Evolutionary conservation across 2,113 vertebrate species (phyloP).

Genomic region (Bagarius yarrelli): DNA sequence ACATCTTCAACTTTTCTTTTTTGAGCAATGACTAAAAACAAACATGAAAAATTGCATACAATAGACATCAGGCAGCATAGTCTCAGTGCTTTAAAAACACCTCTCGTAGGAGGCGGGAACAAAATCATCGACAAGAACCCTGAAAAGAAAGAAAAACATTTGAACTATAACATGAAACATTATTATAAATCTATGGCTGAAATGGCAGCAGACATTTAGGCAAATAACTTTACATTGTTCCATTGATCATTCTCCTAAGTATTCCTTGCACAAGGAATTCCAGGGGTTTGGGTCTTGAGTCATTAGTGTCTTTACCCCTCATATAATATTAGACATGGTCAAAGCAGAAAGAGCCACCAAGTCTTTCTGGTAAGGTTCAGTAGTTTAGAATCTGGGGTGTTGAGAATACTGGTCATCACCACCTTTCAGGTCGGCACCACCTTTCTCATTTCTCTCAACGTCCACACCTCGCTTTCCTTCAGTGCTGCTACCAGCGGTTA

Average conservation of each 20-base stretch:
- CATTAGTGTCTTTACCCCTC: slow-evolving; percentile 17
- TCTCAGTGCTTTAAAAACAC: slow-evolving; percentile 73
- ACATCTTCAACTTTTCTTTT: slow-evolving; percentile 61
- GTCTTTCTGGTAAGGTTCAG: background rate
- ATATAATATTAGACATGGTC: background rate
- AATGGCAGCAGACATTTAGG: slow-evolving; percentile 66
- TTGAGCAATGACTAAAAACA: slow-evolving; percentile 40
- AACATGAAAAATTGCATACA: slow-evolving; percentile 52
- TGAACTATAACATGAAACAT: slow-evolving; percentile 56
- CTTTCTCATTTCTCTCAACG: background rate
- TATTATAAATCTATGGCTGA: slow-evolving; percentile 61
- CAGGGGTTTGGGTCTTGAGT: slow-evolving; percentile 30
- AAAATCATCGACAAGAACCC: slow-evolving; percentile 35
- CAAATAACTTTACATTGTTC: slow-evolving; percentile 56
- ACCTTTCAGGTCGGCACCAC: background rate
- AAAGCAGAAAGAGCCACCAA: background rate
- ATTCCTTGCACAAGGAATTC: slow-evolving; percentile 6
- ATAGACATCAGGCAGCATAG: slow-evolving; percentile 70
- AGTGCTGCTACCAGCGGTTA: slow-evolving; percentile 89
- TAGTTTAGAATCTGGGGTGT: background rate
- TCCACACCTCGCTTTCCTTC: background rate
- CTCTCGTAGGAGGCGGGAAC: slow-evolving; percentile 59
- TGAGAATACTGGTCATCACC: background rate
- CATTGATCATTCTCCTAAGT: slow-evolving; percentile 50
- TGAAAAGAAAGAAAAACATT: slow-evolving; percentile 51